Evolutionary conservation across 1,140 invertebrate genomes (phyloP).

Genomic region (Maniola jurtina): DNA sequence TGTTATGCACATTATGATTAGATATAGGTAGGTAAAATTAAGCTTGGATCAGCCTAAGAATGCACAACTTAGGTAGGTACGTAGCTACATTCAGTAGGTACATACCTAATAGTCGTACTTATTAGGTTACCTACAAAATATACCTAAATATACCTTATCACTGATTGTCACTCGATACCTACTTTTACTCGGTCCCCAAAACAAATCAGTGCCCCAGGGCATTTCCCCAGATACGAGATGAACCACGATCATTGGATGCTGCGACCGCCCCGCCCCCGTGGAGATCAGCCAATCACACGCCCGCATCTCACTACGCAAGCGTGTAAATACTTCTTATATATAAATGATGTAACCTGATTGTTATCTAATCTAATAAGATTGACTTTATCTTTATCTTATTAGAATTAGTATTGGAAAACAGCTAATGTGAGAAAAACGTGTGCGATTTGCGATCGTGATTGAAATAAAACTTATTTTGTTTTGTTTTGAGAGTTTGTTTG

Average conservation of each 20-base stretch:
- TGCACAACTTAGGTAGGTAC: too few relatives aligned
- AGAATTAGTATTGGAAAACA: too few relatives aligned
- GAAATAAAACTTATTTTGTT: too few relatives aligned
- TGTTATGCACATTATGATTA: too few relatives aligned
- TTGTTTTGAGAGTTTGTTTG: too few relatives aligned
- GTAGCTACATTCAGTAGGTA: too few relatives aligned
- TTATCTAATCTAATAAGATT: conserved; percentile 6
- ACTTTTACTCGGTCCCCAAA: conserved; percentile 17
- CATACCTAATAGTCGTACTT: too few relatives aligned
- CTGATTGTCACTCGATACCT: neutral
- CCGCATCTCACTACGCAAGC: conserved; percentile 7
- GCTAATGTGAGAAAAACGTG: too few relatives aligned
- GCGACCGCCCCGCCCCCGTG: conserved; percentile 40
- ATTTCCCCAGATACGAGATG: conserved; percentile 15
- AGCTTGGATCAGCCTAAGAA: too few relatives aligned
- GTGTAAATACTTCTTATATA: neutral
- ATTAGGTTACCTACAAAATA: too few relatives aligned
- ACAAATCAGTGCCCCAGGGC: conserved; percentile 29
- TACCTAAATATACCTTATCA: neutral
- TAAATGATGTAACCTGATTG: conserved; percentile 1
- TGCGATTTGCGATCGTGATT: too few relatives aligned
- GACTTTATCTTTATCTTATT: neutral
- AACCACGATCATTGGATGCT: conserved; percentile 49
- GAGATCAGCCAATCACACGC: conserved; percentile 44
- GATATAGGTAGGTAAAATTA: too few relatives aligned